A percentile compares a stretch with the other conserved stretches of the same genome.
Conservation (phyloP, 2,113 vertebrate genomes). For the Oryzias celebensis region DNA sequence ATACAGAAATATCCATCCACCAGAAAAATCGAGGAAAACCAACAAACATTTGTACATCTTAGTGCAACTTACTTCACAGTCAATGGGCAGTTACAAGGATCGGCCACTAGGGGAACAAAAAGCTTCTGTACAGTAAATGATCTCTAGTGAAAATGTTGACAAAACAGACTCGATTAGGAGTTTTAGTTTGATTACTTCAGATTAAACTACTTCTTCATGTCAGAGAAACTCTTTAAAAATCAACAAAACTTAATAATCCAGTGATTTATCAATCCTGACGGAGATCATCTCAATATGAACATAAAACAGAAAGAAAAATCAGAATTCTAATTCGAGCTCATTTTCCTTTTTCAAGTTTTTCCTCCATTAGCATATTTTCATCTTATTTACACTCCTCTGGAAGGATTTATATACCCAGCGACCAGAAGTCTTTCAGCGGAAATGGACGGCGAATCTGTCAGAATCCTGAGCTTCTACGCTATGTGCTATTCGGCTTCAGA, state of each 20-base stretch:
- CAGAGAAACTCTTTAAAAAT: too few species aligned
- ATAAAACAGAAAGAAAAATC: background rate
- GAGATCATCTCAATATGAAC: slow-evolving; percentile 1
- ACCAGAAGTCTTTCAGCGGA: too few species aligned
- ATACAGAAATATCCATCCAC: slow-evolving; percentile 37
- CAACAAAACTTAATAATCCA: too few species aligned
- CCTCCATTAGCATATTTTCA: too few species aligned
- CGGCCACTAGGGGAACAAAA: slow-evolving; percentile 29
- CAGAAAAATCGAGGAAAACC: slow-evolving; percentile 26
- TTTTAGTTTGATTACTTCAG: background rate
- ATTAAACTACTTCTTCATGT: background rate
- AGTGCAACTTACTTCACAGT: slow-evolving; percentile 61
- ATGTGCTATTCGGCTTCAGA: too few species aligned
- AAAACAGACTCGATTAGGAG: too few species aligned
- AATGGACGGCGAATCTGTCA: too few species aligned
- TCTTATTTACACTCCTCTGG: too few species aligned
- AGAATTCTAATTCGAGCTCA: too few species aligned
- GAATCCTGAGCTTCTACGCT: too few species aligned
- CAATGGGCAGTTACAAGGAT: slow-evolving; percentile 32
- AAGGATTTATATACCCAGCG: too few species aligned
- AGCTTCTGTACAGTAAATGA: slow-evolving; percentile 30
- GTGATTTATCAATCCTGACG: background rate
- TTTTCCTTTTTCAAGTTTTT: too few species aligned
- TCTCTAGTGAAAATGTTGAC: slow-evolving; percentile 7
- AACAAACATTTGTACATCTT: slow-evolving; percentile 40